phyloP scores from a whole-genome alignment of 2,797 vertebrate genomes.

The Trichosurus vulpecula region DNA sequence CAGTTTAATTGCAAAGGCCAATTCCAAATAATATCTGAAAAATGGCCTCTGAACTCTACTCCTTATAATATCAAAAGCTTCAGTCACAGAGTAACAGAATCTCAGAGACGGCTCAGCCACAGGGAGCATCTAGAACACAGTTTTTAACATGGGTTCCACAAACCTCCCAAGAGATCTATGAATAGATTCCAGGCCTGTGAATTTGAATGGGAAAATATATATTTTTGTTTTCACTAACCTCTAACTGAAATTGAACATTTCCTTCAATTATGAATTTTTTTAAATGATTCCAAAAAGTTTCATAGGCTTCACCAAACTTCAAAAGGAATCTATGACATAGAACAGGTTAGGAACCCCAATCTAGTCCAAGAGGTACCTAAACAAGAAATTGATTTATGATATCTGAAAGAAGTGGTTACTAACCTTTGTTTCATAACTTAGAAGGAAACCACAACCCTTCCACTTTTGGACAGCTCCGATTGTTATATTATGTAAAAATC shows the following conservation, averaged over 20 bases:
- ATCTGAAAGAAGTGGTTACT: background rate
- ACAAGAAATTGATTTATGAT: background rate
- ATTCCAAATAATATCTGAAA: background rate
- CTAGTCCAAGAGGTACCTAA: background rate
- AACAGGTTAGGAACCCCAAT: background rate
- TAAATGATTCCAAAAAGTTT: background rate
- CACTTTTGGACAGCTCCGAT: background rate
- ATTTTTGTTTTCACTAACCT: background rate
- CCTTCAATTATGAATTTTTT: background rate
- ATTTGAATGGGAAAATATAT: background rate
- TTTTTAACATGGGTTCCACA: background rate
- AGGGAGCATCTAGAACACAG: background rate
- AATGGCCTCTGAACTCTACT: background rate
- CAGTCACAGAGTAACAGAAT: background rate
- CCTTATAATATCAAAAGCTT: background rate
- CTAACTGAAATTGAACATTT: background rate
- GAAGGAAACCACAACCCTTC: background rate
- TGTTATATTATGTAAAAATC: background rate
- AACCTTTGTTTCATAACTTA: background rate
- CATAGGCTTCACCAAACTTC: background rate
- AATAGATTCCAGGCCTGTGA: background rate
- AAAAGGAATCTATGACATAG: background rate
- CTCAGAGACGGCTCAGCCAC: background rate
- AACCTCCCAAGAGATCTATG: background rate
- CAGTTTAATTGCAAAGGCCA: constrained; percentile 26